Conservation (phyloP, 2,113 vertebrate genomes). For the Chascanopsetta lugubris region DNA sequence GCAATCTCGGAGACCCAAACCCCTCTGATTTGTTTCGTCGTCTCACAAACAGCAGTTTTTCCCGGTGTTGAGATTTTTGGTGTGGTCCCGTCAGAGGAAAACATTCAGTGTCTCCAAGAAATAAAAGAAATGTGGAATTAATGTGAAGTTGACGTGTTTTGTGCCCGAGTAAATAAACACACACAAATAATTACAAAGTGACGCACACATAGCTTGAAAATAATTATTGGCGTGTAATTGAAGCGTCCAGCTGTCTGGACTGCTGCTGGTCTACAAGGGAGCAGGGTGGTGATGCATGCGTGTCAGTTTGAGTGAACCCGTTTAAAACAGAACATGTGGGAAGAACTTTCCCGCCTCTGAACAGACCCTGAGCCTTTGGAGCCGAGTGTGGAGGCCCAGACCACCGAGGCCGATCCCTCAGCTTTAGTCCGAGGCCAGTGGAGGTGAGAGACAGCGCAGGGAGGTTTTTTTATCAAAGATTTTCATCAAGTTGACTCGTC, state of each 20-base stretch:
- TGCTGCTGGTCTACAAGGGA: too few species aligned
- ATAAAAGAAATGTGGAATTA: neutral
- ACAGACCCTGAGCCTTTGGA: conserved; percentile 61
- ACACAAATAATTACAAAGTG: neutral
- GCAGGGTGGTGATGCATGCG: neutral
- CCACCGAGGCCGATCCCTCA: conserved; percentile 49
- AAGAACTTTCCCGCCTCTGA: conserved; percentile 56
- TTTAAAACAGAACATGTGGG: conserved; percentile 57
- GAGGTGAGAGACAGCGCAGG: conserved; percentile 22
- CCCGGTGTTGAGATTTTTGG: neutral
- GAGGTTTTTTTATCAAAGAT: conserved; percentile 4
- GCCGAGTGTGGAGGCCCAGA: conserved; percentile 56
- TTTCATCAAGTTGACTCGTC: conserved; percentile 23
- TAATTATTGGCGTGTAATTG: neutral
- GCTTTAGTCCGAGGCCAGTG: conserved; percentile 39
- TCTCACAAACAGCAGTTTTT: neutral
- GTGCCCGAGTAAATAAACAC: neutral
- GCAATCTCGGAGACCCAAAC: neutral
- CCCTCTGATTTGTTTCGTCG: conserved; percentile 4
- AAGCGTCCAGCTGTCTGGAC: too few species aligned
- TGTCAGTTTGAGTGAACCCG: conserved; percentile 32
- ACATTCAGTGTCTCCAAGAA: neutral
- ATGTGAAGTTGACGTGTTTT: neutral
- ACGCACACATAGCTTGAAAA: neutral
- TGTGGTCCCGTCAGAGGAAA: neutral